These are phyloP conservation scores for Upupa epops DNA, from an alignment of 2,113 vertebrate genomes.

Conservation along the genomic window DNA sequence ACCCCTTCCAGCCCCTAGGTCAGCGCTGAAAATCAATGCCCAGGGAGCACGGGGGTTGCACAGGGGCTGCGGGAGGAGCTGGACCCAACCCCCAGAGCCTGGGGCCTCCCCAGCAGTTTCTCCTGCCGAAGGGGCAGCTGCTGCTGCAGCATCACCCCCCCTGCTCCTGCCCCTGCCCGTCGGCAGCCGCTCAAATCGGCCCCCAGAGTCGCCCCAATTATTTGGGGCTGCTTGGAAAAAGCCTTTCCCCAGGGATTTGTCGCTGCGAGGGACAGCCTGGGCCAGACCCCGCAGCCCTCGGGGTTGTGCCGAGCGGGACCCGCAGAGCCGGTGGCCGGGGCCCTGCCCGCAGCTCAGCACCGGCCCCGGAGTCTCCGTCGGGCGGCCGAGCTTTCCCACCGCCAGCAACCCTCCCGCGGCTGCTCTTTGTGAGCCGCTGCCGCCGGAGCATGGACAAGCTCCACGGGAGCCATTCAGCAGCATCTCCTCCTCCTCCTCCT, in stretches of 20 bases:
- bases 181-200: background rate
- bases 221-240: background rate
- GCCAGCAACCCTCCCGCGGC: background rate
- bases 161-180: accelerated
- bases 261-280: accelerated
- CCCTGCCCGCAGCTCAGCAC: background rate
- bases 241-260: accelerated
- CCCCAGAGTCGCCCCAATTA: too few relatives aligned
- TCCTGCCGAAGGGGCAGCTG: accelerated
- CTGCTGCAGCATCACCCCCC: background rate
- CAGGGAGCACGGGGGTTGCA: accelerated
- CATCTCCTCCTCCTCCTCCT: conserved; percentile 30
- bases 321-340: background rate
- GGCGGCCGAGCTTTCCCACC: background rate
- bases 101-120: accelerated
- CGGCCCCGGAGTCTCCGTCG: background rate
- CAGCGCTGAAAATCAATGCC: background rate
- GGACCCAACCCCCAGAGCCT: accelerated
- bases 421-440: conserved; percentile 28
- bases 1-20: background rate
- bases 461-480: conserved; percentile 9
- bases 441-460: conserved; percentile 27
- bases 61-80: accelerated
- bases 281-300: accelerated
- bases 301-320: background rate